Percentiles rank a stretch among this genome's conserved stretches.
These are phyloP conservation scores for Phyllostomus hastatus DNA, from an alignment of 2,113 vertebrate species.

Conservation along the genomic window DNA sequence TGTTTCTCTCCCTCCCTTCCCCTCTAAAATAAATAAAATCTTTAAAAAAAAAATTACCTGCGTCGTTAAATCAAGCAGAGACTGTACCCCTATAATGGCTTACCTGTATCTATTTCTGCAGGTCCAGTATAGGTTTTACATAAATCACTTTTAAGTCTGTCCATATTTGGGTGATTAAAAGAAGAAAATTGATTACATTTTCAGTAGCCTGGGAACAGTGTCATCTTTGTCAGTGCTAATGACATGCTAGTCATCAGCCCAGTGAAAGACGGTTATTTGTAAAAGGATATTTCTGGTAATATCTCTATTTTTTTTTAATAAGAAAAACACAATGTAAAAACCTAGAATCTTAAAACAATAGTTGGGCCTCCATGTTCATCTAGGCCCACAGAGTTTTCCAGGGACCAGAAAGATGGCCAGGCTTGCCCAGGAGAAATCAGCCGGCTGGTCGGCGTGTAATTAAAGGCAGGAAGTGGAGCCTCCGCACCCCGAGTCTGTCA, in stretches of 20 bases:
- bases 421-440: neutral
- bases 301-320: neutral
- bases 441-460: neutral
- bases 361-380: neutral
- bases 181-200: neutral
- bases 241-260: neutral
- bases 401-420: neutral
- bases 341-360: conserved; percentile 8
- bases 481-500: neutral
- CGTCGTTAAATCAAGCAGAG: neutral
- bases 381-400: neutral
- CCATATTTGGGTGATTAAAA: neutral
- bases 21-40: too few relatives aligned
- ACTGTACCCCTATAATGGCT: neutral
- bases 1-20: too few relatives aligned
- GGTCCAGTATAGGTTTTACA: neutral
- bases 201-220: neutral
- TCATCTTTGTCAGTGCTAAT: neutral
- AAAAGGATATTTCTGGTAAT: neutral
- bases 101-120: neutral
- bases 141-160: neutral
- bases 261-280: neutral
- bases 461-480: neutral
- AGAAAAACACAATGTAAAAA: neutral
- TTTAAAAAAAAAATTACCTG: neutral